Evolutionary conservation across 2,888 invertebrate species (phyloP), one percentile per base, ranked within the genome.

Genomic region (Pimpla rufipes): DNA sequence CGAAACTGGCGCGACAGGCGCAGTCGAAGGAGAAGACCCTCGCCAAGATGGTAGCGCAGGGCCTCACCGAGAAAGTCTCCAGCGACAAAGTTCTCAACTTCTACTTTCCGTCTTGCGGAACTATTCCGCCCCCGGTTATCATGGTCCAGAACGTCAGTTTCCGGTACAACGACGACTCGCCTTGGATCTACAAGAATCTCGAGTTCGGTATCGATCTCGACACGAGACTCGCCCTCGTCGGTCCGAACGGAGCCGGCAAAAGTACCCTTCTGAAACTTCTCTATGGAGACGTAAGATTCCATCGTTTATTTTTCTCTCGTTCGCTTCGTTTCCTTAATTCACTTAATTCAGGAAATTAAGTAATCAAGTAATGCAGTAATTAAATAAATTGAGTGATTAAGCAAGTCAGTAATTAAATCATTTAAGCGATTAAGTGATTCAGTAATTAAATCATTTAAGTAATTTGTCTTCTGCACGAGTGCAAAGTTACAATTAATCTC

Each of bases 131-230:
- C 1, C 99, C 99, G 0, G 99, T 99, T 81, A 99, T 99, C 90
- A 99, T 99, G 99, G 99, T 99, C 75, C 94, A 97, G 95, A 98
- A 99, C 91, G 99, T 99, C 50, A 97, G 98, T 88, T 99, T 99
- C 94, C 96, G 97, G 47, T 99, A 99, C 93, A 96, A 95, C 83
- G 98, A 98, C 18, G 95, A 94, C 18, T 95, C 96, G 70, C 98
- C 99, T 0, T 97, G 95, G 95, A 99, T 99, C 90, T 99, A 99
- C 94, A 98, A 97, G 93, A 97, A 99, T 93, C 94, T 99, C 79
- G 99, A 99, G 94, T 99, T 99, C 93, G 99, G 99, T 91, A 98
- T 99, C 89, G 99, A 99, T 94, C 95, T 99, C 86, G 99, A 99
- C 93, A 99, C 99, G 0, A 95, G 96, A 85, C 94, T 99, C 57